Percentiles rank a stretch among this genome's conserved stretches.
Conservation (phyloP, 2,797 vertebrate species). For the Saxicola maurus region DNA sequence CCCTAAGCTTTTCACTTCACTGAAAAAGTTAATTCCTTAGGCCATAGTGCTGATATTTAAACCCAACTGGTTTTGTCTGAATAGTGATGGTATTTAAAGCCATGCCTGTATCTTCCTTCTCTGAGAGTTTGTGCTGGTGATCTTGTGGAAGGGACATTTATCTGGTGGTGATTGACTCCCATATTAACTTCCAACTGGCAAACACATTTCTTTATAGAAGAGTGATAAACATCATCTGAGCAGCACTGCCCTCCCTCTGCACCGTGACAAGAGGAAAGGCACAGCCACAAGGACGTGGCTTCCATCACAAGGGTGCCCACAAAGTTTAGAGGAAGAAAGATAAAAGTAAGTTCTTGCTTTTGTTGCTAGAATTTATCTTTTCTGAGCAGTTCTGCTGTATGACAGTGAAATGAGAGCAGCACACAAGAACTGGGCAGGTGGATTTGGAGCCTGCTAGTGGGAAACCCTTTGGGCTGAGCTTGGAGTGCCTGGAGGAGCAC, state of each 20-base stretch:
- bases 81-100: not conserved
- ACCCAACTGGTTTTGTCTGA: not conserved
- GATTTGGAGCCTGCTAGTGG: not conserved
- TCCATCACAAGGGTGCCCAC: not conserved
- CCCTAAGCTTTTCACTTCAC: not conserved
- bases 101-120: not conserved
- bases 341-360: not conserved
- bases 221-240: not conserved
- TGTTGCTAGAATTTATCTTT: not conserved
- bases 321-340: not conserved
- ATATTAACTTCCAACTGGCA: not conserved
- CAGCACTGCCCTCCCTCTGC: not conserved
- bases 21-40: not conserved
- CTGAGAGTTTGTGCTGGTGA: not conserved
- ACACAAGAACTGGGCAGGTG: not conserved
- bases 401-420: not conserved
- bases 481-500: not conserved
- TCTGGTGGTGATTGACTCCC: not conserved
- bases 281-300: fast-evolving
- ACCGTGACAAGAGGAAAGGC: not conserved
- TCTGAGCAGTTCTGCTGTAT: not conserved
- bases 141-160: not conserved
- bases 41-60: not conserved
- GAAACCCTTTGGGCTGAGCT: not conserved
- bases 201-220: not conserved